Conservation (phyloP, 2,113 vertebrate species). For the Alosa alosa region DNA sequence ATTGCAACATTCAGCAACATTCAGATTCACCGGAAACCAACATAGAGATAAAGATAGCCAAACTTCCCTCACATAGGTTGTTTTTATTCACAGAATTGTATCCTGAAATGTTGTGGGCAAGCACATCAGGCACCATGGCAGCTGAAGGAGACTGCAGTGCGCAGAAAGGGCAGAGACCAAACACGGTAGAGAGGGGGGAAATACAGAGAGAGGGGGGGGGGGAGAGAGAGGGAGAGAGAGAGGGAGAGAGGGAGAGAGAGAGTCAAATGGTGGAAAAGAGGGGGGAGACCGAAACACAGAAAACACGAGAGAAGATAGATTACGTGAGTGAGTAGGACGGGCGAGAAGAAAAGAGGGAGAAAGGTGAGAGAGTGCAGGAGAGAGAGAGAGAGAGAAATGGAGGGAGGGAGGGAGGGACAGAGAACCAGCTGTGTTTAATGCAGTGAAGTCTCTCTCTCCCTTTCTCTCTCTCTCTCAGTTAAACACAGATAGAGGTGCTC, state of each 20-base stretch:
- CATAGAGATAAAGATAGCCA: neutral
- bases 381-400: neutral
- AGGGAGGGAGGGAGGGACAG: neutral
- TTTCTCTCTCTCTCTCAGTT: neutral
- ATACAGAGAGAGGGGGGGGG: no score
- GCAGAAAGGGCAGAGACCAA: neutral
- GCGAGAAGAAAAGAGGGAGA: neutral
- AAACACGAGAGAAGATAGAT: slow-evolving; percentile 2
- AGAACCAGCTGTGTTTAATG: neutral
- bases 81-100: neutral
- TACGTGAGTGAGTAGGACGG: neutral
- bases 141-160: neutral
- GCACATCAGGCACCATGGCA: neutral
- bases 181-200: neutral
- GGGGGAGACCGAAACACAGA: neutral
- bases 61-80: neutral
- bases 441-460: neutral
- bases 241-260: neutral
- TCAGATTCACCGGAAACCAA: neutral
- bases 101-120: neutral
- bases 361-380: neutral
- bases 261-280: neutral
- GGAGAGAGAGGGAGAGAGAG: neutral
- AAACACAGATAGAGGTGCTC: slow-evolving; percentile 8
- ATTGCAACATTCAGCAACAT: neutral